Evolutionary conservation across 2,797 vertebrate species (phyloP), one percentile per base, ranked within the genome.

Genomic region (Phataginus tetradactyla): DNA sequence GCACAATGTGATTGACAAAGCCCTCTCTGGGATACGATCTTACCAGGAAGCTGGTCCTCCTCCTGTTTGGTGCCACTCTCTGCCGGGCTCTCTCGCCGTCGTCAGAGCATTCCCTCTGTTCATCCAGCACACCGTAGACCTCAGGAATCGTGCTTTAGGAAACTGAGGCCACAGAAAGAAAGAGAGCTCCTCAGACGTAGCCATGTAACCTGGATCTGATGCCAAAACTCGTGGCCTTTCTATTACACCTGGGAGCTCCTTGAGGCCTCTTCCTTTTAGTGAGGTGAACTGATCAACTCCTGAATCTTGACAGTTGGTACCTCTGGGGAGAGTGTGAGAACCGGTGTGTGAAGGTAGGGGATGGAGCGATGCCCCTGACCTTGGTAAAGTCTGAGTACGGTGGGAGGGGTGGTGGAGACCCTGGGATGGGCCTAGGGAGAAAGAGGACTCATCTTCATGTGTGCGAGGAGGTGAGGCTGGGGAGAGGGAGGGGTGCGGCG

Each of bases 401-500:
- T 45, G 32, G 10, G 20, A 57, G 32, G n/a, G 10, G 8, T 10
- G 4, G n/a, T 5, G 49, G 37, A 42, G 25, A 34, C 23, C 4
- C 29, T 72, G 63, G 45, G 25, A 29, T 53, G 71, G 34, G 12
- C 23, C 59, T 51, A 29, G 68, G 45, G 7, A 83, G 1, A 21
- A 69, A 87, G 23, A n/a, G 17, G 13, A 3, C 37, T 4, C 15
- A 29, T 57, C 55, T 77, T 32, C 25, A 29, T 23, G 23, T 25
- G 29, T 66, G 23, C 34, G 4, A 49, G 27, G 10, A 4, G 51
- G 7, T 18, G 2, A 34, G 0, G 11, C 1, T 25, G 15, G 7
- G n/a, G 4, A 17, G 1, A 49, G 37, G 29, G 7, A 20, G 1
- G 11, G 14, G 14, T 27, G 0, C 21, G 10, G 12, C n/a, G 37